A percentile compares a stretch with the other conserved stretches of the same genome.
Evolutionary conservation across 2,888 invertebrate species (phyloP).

Genomic region (Oscheius sp.): DNA sequence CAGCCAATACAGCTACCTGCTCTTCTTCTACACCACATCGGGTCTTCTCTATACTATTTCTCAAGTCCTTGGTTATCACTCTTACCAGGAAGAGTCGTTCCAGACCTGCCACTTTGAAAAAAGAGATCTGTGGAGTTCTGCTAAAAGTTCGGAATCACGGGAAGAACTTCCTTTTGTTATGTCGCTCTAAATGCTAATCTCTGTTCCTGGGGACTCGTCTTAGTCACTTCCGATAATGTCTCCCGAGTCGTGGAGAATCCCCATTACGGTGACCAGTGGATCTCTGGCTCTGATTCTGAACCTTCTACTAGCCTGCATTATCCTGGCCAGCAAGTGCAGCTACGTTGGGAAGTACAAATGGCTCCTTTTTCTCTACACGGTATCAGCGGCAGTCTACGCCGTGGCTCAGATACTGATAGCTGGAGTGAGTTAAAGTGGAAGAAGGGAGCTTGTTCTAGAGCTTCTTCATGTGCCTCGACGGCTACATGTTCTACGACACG

Average conservation of each 20-base stretch:
- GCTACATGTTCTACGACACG: conserved; percentile 20
- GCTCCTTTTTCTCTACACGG: conserved; percentile 5
- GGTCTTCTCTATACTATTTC: too few species aligned
- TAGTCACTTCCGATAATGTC: background rate
- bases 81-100: too few species aligned
- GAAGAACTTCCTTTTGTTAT: too few species aligned
- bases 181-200: too few species aligned
- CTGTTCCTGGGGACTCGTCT: too few species aligned
- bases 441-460: background rate
- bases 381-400: conserved; percentile 4
- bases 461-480: background rate
- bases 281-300: conserved; percentile 3
- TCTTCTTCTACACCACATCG: too few species aligned
- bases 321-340: background rate
- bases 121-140: too few species aligned
- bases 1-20: too few species aligned
- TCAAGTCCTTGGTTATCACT: too few species aligned
- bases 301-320: background rate
- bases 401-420: conserved; percentile 1
- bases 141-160: too few species aligned
- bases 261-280: background rate
- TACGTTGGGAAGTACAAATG: conserved; percentile 1
- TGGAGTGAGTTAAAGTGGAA: background rate
- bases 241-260: background rate
- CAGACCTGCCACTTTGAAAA: too few species aligned